Evolutionary conservation across 35 echinoderm and acorn worm genomes (phyloP), one percentile per base, ranked within the genome.

Genomic region (Antedon bifida): DNA sequence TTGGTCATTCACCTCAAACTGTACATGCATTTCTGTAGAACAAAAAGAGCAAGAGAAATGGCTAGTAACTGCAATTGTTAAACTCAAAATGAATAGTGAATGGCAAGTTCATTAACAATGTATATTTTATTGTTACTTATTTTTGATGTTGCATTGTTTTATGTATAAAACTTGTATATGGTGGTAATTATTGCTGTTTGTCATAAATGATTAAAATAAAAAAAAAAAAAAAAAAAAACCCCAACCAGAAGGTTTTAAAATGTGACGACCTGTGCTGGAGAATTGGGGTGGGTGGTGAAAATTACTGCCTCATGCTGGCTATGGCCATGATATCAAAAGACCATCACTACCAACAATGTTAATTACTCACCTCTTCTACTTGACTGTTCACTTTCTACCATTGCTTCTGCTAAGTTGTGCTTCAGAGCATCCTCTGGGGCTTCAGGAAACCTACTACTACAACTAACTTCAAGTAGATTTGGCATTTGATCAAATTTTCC

Each of bases 351-450:
- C 82, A 73, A 56, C 23, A 26, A 2, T 7, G 55, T 39, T 80
- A 36, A 73, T 7, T 46, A 42, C 28, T 55, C 74, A 29, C 44
- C 64, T 0, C 76, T 85, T 35, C 76, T 73, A 0, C 76, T 44
- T 55, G 19, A 0, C 34, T 45, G 36, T 80, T 36, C 30, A 78
- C 77, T 21, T 79, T 99, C 95, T 0, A 83, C 88, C 95, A 99
- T 92, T 31, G 95, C 95, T 39, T 99, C 95, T 0, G 95, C 95
- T 56, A 99, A 85, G 16, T 91, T 99, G 77, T 99, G 91, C 78
- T 90, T 92, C 14, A 99, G 83, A 19, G 88, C 84, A 83, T 99
- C 95, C 55, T 99, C 95, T 74, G 88, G 75, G 77, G 56, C 91
- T 39, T 96, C 93, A n/a, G 93, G 93, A 78, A n/a, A n/a, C n/a